Evolutionary conservation across 2,888 invertebrate genomes (phyloP).

Genomic region (Thysanoteuthis rhombus): DNA sequence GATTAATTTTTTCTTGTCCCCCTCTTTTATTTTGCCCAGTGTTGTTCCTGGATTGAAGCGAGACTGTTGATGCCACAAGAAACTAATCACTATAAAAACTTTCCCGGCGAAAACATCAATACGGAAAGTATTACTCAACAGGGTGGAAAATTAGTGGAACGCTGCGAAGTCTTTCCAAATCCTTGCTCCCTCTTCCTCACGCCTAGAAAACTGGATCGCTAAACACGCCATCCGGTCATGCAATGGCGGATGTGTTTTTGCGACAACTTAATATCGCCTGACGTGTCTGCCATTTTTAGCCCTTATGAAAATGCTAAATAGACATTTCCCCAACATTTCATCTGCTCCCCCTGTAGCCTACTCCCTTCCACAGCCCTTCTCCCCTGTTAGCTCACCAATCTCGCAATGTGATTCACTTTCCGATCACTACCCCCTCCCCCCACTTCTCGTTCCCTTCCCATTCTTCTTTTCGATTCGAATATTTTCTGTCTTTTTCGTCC

Average conservation of each 20-base stretch:
- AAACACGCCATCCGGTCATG: background rate
- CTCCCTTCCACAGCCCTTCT: background rate
- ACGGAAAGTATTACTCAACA: conserved; percentile 41
- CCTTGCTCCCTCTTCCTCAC: background rate
- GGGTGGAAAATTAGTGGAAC: conserved; percentile 42
- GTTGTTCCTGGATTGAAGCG: background rate
- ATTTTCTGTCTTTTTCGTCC: background rate
- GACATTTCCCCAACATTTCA: background rate
- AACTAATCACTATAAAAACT: conserved; percentile 44
- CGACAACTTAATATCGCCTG: conserved; percentile 27
- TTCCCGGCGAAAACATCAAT: conserved; percentile 41
- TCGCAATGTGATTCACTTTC: background rate
- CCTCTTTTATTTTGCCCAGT: conserved; percentile 32
- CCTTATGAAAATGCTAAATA: conserved; percentile 16
- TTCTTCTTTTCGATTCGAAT: background rate
- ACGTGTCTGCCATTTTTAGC: conserved; percentile 1
- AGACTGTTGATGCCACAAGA: conserved; percentile 34
- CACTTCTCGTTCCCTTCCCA: background rate
- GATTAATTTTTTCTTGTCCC: conserved; percentile 38
- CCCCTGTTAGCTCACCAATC: background rate
- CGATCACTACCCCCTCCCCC: background rate
- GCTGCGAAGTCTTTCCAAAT: background rate
- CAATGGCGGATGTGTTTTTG: conserved; percentile 17
- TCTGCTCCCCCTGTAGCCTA: background rate
- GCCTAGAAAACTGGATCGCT: conserved; percentile 1